Evolutionary conservation across 2,113 vertebrate genomes (phyloP).

Genomic region (Oenanthe melanoleuca): DNA sequence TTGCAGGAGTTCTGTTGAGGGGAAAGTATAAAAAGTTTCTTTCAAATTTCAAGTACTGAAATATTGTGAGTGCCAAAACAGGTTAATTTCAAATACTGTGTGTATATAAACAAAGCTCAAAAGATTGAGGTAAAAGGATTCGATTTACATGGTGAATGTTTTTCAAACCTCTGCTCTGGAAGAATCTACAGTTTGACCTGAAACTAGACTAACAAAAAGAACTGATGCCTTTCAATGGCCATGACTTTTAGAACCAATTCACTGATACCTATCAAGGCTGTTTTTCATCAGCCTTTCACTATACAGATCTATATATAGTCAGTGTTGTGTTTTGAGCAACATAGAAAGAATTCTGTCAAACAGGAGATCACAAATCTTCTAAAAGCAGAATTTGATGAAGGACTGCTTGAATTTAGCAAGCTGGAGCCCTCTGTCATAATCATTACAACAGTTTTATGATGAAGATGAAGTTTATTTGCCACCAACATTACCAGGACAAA

Average conservation of each 20-base stretch:
- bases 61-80: neutral
- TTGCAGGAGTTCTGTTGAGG: neutral
- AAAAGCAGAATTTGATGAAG: neutral
- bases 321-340: neutral
- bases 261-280: neutral
- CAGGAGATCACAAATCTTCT: neutral
- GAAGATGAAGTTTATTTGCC: constrained; percentile 68
- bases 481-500: constrained; percentile 76
- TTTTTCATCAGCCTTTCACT: neutral
- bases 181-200: neutral
- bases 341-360: neutral
- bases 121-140: neutral
- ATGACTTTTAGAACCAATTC: neutral
- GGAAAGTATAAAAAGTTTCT: neutral
- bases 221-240: neutral
- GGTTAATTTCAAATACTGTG: neutral
- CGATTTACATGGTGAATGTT: neutral
- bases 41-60: neutral
- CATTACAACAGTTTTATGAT: constrained; percentile 51
- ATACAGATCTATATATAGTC: neutral
- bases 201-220: neutral
- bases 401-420: constrained; percentile 46
- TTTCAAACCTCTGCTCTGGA: neutral
- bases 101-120: neutral
- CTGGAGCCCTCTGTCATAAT: constrained; percentile 44